phyloP scores from a whole-genome alignment of 2,797 vertebrate species.

The Coreius guichenoti region DNA sequence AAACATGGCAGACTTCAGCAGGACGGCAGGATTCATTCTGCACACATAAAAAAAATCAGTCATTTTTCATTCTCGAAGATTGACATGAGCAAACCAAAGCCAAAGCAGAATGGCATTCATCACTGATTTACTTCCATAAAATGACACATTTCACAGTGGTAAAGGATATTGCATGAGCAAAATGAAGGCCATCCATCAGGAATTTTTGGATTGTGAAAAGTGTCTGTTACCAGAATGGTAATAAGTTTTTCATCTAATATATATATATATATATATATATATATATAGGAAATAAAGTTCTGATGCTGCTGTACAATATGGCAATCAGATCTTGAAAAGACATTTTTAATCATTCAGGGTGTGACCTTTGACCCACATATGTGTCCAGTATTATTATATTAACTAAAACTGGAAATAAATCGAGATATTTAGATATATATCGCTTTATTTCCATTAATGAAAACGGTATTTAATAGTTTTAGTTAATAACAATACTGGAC shows the following conservation, averaged over 20 bases:
- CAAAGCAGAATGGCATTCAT: neutral
- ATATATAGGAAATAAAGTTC: too few species aligned
- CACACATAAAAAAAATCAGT: neutral
- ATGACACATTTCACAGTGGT: neutral
- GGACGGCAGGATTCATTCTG: neutral
- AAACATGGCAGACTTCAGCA: slow-evolving; percentile 16
- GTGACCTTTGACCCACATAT: neutral
- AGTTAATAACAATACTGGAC: neutral
- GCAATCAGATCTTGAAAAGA: neutral
- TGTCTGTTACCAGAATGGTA: neutral
- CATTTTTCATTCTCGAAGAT: neutral
- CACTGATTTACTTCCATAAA: neutral
- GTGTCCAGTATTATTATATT: too few species aligned
- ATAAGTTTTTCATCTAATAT: too few species aligned
- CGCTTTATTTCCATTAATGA: too few species aligned
- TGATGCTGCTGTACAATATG: too few species aligned
- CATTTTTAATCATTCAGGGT: neutral
- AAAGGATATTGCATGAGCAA: neutral
- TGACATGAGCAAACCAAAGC: neutral
- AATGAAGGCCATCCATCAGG: neutral
- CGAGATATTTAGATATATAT: accelerated
- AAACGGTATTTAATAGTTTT: too few species aligned
- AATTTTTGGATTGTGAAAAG: neutral
- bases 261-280: too few species aligned
- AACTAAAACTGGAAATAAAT: neutral